Conservation (phyloP, 2,888 invertebrate species). For the Arrhopalites spinosus region DNA sequence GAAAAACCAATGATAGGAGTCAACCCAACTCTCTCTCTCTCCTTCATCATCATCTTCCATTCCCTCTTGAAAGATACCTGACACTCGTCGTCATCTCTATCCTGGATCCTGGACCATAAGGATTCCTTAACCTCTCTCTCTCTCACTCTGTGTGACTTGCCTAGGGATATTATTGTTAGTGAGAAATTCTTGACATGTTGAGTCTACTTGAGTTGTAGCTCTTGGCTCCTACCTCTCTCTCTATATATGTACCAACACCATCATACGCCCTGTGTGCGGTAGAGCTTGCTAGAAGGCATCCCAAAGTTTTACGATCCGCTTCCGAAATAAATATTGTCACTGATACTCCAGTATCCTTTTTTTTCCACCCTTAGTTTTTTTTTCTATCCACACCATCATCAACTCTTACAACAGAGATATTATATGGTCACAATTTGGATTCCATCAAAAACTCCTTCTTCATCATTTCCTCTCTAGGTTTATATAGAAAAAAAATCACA, state of each 20-base stretch:
- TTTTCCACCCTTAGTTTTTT: background rate
- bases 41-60: background rate
- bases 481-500: no score
- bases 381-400: background rate
- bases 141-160: no score
- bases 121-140: no score
- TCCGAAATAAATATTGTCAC: slow-evolving; percentile 14
- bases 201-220: background rate
- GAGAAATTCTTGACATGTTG: no score
- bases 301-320: slow-evolving; percentile 1
- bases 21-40: background rate
- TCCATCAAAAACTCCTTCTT: no score
- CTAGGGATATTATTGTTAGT: no score
- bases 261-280: background rate
- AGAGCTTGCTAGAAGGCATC: background rate
- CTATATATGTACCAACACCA: no score
- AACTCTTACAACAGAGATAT: background rate
- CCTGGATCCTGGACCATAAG: no score
- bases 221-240: background rate
- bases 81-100: no score
- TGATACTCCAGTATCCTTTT: background rate
- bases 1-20: slow-evolving; percentile 10
- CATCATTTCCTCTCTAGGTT: no score
- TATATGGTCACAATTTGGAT: background rate
- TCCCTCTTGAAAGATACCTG: background rate